phyloP scores from a whole-genome alignment of 2,113 vertebrate genomes.

The Melanocharis versteri region DNA sequence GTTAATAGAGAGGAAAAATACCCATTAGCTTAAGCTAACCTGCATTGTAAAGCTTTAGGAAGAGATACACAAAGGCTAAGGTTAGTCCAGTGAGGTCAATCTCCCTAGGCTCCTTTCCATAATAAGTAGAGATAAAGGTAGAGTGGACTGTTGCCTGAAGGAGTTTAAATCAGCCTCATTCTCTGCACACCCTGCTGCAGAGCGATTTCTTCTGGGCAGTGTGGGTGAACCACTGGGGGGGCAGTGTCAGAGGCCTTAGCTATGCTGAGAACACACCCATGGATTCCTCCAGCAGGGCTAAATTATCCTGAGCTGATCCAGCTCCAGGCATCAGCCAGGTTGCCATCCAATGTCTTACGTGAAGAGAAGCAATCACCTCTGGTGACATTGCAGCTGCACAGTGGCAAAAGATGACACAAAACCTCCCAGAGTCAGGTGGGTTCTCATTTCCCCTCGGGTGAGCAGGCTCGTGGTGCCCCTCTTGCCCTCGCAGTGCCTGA shows the following conservation, averaged over 20 bases:
- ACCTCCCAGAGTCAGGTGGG: rapidly evolving
- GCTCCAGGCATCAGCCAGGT: neutral
- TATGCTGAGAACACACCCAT: neutral
- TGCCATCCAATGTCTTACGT: neutral
- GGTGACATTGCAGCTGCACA: neutral
- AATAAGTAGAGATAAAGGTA: neutral
- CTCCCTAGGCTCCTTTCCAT: neutral
- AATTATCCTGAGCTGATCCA: neutral
- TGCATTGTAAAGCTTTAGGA: neutral
- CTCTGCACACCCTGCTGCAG: neutral
- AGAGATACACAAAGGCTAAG: neutral
- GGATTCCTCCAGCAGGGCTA: neutral
- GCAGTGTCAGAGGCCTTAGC: neutral
- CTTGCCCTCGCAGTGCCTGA: rapidly evolving
- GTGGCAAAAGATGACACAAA: neutral
- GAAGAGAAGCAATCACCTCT: neutral
- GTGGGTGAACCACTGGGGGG: neutral
- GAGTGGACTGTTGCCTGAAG: neutral
- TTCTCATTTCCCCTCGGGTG: neutral
- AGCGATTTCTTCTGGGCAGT: neutral
- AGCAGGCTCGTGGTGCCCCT: rapidly evolving
- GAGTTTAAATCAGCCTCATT: neutral
- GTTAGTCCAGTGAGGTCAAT: neutral
- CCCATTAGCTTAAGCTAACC: neutral
- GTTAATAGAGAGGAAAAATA: neutral